A percentile compares a stretch with the other conserved stretches of the same genome.
These are phyloP conservation scores for Tridacna crocea DNA, from an alignment of 2,888 invertebrate species.

Conservation along the genomic window DNA sequence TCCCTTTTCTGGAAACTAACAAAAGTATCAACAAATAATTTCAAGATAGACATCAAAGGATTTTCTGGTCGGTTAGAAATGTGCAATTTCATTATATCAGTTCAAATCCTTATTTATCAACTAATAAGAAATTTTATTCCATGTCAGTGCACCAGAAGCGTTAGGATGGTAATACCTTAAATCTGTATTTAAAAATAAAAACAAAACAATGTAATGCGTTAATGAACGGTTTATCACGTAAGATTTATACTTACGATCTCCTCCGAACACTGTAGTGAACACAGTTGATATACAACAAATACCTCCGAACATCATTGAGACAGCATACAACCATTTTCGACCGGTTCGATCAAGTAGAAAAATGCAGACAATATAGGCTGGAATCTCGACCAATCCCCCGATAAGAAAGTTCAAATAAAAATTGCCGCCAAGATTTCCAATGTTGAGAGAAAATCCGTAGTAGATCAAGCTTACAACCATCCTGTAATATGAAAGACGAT, in stretches of 20 bases:
- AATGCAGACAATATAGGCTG: slow-evolving; percentile 70
- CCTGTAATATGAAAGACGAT: slow-evolving; percentile 65
- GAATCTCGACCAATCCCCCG: slow-evolving; percentile 72
- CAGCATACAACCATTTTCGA: slow-evolving; percentile 68
- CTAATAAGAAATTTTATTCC: too few species aligned
- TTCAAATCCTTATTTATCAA: too few species aligned
- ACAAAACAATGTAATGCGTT: too few species aligned
- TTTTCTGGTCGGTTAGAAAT: too few species aligned
- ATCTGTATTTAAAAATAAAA: too few species aligned
- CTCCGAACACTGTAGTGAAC: slow-evolving; percentile 70
- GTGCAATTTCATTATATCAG: too few species aligned
- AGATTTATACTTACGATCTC: slow-evolving; percentile 61
- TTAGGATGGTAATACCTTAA: too few species aligned
- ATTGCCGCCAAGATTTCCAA: slow-evolving; percentile 73
- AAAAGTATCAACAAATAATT: too few species aligned
- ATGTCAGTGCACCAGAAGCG: too few species aligned
- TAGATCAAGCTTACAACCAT: slow-evolving; percentile 75
- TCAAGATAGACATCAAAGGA: too few species aligned
- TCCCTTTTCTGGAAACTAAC: too few species aligned
- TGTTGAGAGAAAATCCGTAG: slow-evolving; percentile 75
- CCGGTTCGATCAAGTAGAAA: slow-evolving; percentile 70
- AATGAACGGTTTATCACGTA: too few species aligned
- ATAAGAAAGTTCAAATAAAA: slow-evolving; percentile 76
- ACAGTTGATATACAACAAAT: slow-evolving; percentile 87
- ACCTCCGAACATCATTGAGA: slow-evolving; percentile 71